Evolutionary conservation across 1,140 invertebrate species (phyloP).

Genomic region (Eumaeus atala): DNA sequence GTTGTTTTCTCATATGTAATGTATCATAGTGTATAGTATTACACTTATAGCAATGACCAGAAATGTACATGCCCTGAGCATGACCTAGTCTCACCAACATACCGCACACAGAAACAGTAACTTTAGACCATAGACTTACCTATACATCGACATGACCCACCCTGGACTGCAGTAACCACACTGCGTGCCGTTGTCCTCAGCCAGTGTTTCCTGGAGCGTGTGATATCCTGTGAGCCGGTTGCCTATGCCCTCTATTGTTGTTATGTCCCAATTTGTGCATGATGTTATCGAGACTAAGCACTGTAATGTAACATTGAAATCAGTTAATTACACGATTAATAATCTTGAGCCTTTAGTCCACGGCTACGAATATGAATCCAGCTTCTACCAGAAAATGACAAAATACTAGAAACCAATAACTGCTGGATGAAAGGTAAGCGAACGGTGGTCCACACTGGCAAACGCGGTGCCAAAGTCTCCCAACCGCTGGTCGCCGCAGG

Average conservation of each 20-base stretch:
- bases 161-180: slow-evolving; percentile 89
- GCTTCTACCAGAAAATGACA: too few relatives aligned
- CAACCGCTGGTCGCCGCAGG: too few relatives aligned
- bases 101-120: background rate
- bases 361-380: too few relatives aligned
- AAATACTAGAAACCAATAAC: too few relatives aligned
- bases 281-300: slow-evolving; percentile 80
- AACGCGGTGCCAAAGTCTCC: too few relatives aligned
- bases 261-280: slow-evolving; percentile 83
- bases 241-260: slow-evolving; percentile 85
- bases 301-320: slow-evolving; percentile 48
- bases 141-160: slow-evolving; percentile 91
- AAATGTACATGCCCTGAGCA: background rate
- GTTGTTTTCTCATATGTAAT: background rate
- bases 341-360: too few relatives aligned
- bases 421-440: too few relatives aligned
- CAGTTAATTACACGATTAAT: too few relatives aligned
- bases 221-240: slow-evolving; percentile 82
- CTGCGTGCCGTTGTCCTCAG: slow-evolving; percentile 83
- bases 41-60: too few relatives aligned
- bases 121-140: slow-evolving; percentile 38
- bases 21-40: background rate
- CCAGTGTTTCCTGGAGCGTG: slow-evolving; percentile 79
- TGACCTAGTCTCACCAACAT: background rate
- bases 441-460: too few relatives aligned